phyloP scores from a whole-genome alignment of 2,113 vertebrate genomes.

The Pogona vitticeps region DNA sequence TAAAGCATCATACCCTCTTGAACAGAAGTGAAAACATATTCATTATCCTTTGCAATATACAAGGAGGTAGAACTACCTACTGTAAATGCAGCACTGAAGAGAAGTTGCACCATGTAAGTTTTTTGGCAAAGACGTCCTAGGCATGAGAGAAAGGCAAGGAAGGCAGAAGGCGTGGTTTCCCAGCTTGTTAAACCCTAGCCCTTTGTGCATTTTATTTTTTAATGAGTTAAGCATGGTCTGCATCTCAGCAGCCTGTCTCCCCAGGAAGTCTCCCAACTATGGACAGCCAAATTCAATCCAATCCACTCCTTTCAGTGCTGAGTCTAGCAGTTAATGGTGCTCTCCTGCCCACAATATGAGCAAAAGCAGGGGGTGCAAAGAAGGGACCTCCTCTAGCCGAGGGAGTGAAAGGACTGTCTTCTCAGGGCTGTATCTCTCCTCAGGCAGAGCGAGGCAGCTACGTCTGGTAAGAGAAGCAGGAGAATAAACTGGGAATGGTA shows the following conservation, averaged over 20 bases:
- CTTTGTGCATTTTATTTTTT: background rate
- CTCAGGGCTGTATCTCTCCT: background rate
- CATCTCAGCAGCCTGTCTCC: background rate
- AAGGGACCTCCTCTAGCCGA: background rate
- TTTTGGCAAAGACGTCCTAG: background rate
- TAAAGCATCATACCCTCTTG: too few species aligned
- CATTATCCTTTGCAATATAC: background rate
- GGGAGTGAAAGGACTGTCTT: background rate
- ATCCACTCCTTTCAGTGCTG: background rate
- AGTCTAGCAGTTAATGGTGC: background rate
- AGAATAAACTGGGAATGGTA: background rate
- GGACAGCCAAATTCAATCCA: background rate
- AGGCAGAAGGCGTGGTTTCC: background rate
- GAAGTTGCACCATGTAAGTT: background rate
- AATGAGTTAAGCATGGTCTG: background rate
- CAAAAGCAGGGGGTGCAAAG: background rate
- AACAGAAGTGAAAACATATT: background rate
- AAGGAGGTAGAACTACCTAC: background rate
- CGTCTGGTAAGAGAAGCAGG: too few species aligned
- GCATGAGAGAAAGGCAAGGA: background rate
- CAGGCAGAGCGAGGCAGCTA: background rate
- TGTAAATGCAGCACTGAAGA: background rate
- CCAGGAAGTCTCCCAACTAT: background rate
- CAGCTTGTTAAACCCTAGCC: background rate
- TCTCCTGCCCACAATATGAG: background rate